Percentiles rank a stretch among this genome's conserved stretches.
Conservation (phyloP, 2,888 invertebrate genomes). For the Dioctria rufipes region DNA sequence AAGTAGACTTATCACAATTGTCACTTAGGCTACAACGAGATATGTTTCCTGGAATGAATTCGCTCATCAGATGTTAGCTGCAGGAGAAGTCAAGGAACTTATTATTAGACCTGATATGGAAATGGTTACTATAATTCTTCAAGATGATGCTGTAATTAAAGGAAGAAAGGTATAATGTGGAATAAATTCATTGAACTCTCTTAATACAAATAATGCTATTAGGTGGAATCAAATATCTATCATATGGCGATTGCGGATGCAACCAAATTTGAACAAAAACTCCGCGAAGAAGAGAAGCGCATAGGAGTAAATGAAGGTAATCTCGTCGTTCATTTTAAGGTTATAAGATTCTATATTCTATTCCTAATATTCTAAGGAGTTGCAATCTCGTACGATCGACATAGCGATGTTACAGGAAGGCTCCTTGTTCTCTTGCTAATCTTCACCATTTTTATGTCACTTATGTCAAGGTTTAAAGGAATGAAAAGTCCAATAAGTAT, state of each 20-base stretch:
- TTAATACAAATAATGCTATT: slow-evolving; percentile 51
- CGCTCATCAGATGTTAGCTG: slow-evolving; percentile 92
- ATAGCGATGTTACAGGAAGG: slow-evolving; percentile 81
- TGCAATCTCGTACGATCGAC: slow-evolving; percentile 87
- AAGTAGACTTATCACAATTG: background rate
- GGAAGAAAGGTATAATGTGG: slow-evolving; percentile 74
- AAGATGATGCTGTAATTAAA: slow-evolving; percentile 90
- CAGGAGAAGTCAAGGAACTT: slow-evolving; percentile 93
- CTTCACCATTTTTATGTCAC: slow-evolving; percentile 78
- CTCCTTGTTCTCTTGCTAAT: slow-evolving; percentile 80
- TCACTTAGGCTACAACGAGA: slow-evolving; percentile 70
- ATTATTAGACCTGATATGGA: slow-evolving; percentile 89
- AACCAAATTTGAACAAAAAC: slow-evolving; percentile 89
- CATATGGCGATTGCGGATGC: slow-evolving; percentile 90
- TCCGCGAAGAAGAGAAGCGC: slow-evolving; percentile 86
- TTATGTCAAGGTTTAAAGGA: slow-evolving; percentile 79
- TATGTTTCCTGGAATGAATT: slow-evolving; percentile 98
- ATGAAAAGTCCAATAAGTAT: slow-evolving; percentile 80
- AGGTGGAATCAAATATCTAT: slow-evolving; percentile 79
- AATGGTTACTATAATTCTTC: slow-evolving; percentile 86
- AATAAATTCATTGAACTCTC: slow-evolving; percentile 40
- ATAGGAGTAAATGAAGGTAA: slow-evolving; percentile 85
- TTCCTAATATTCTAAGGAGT: slow-evolving; percentile 72
- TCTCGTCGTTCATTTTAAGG: background rate
- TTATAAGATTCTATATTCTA: background rate